Percentiles rank a stretch among this genome's conserved stretches.
Conservation (phyloP, 1,140 invertebrate genomes). For the Drosophila pruinosa region DNA sequence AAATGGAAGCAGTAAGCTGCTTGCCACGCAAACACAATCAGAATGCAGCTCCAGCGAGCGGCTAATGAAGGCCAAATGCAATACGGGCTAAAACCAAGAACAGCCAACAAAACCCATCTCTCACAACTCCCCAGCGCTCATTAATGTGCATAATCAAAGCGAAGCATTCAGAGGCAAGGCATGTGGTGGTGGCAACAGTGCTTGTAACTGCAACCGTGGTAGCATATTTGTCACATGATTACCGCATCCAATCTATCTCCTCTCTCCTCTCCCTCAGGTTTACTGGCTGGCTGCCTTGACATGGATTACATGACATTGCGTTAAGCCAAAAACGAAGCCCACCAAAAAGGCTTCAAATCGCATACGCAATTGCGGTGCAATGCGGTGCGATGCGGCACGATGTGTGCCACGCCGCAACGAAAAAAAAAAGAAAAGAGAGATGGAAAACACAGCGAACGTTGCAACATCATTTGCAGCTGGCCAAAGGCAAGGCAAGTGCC, state of each 20-base stretch:
- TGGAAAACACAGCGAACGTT: neutral
- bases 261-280: neutral
- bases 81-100: conserved; percentile 22
- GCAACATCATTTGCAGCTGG: conserved; percentile 38
- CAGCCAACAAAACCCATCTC: neutral
- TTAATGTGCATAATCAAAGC: conserved; percentile 77
- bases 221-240: conserved; percentile 77
- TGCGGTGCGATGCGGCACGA: too few relatives aligned
- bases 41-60: conserved; percentile 28
- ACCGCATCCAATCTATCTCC: conserved; percentile 62
- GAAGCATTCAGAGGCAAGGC: conserved; percentile 29
- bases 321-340: conserved; percentile 22
- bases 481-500: conserved; percentile 53
- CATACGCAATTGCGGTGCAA: conserved; percentile 35
- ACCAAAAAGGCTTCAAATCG: conserved; percentile 33
- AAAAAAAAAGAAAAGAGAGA: neutral
- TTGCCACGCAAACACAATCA: conserved; percentile 62
- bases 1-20: conserved; percentile 51
- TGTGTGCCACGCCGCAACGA: too few relatives aligned
- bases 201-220: conserved; percentile 19
- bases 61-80: conserved; percentile 77
- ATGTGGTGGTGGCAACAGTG: neutral
- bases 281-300: conserved; percentile 11
- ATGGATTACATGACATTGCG: conserved; percentile 55
- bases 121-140: conserved; percentile 36